Evolutionary conservation across 2,888 invertebrate genomes (phyloP), one percentile per base, ranked within the genome.

Genomic region (Phyllotreta cruciferae): DNA sequence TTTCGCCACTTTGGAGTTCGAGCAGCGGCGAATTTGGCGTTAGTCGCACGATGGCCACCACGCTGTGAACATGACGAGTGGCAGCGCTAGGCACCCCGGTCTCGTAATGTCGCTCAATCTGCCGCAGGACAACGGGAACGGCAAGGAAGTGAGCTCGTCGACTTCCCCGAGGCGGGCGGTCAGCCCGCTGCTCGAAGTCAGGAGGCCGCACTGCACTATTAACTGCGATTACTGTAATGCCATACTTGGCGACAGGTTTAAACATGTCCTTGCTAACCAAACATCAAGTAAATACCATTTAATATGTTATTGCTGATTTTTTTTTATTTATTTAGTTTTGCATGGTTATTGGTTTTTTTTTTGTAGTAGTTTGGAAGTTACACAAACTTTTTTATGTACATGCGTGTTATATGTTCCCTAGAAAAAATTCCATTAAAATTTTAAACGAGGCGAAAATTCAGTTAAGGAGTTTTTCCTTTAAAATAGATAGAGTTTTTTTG

Each of bases 221-320:
- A 89, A 90, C 73, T 90, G 90, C 75, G 88, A 88, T 75, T 85
- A 88, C 75, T 90, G 90, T 81, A 88, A 66, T 60, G 84, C 86
- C 56, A 85, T 88, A 64, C 83, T 90, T 50, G 89, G 89, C 77
- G 88, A 89, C 73, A 85, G 88, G 74, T 89, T 89, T 81, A 88
- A 85, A 81, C 86, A 68, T 47, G 60, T 69, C 81, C 52, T 52
- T 8, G 36, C 52, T 11, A 60, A 60, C 53, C 80, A 76, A 77
- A 86, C 68, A 56, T 50, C 63, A 66, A 71, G 71, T 71, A 70
- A 70, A 62, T 71, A 68, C 63, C 7, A 14, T 53, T 37, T 5
- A 37, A 53, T 53, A 38, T 13, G 9, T 56, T 56, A 56, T 36
- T 37, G 52, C 8, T 44, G 34, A n/a, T 45, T 13, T 1, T 47